Evolutionary conservation across 2,888 invertebrate genomes (phyloP), one percentile per base, ranked within the genome.

Genomic region (Agrochola macilenta): DNA sequence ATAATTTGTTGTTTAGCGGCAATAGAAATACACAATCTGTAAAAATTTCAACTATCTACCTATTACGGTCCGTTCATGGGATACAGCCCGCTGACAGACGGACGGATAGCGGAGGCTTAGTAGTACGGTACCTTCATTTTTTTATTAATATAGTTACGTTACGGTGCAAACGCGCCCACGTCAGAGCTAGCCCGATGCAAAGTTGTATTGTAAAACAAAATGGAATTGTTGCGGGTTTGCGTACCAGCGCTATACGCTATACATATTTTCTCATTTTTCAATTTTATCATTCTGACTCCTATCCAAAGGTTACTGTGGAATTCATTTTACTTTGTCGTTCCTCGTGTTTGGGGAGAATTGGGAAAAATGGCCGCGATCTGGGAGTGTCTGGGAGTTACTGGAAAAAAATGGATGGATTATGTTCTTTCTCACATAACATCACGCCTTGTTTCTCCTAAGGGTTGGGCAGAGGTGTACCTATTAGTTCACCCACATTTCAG

Each of bases 191-290:
- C 74, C 82, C 85, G 86, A 86, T 84, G 87, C 90, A 89, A 89
- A 90, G 82, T 90, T 89, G 89, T 89, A 91, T 91, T 91, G 90
- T 90, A 88, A 90, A 86, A 86, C 87, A 87, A 81, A 90, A 90
- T 89, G 86, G 91, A 89, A 91, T 92, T 89, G 90, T 90, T 86
- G 89, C 82, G 79, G 80, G 85, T 80, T 83, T 74, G 79, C 81
- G 74, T 71, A 79, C 76, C 77, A 82, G 75, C 78, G 79, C 83
- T 87, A 88, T 90, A 90, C 90, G 79, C 83, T 87, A 88, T 90
- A 90, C 90, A 90, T 88, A 92, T 91, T 91, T 92, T 92, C 88
- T n/a, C n/a, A n/a, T n/a, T n/a, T n/a, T n/a, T n/a, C 92, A 91
- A 92, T 92, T 91, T 90, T 88, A 87, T 86, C 86, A 86, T 88